Percentiles rank a stretch among this genome's conserved stretches.
Conservation (phyloP, 2,113 vertebrate genomes). For the Castor canadensis region DNA sequence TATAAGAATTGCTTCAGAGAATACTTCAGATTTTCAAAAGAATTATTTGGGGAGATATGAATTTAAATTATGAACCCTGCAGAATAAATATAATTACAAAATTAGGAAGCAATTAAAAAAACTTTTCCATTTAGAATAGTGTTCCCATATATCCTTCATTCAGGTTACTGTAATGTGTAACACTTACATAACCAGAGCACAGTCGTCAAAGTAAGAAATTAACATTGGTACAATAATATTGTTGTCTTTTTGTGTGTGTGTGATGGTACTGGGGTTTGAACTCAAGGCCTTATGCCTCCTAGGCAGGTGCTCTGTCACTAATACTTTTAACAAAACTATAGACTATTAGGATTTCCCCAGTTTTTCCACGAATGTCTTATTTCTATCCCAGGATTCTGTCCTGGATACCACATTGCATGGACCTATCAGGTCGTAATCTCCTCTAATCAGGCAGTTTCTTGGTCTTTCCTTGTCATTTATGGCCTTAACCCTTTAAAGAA, state of each 20-base stretch:
- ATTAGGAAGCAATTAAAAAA: not conserved
- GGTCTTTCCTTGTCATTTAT: not conserved
- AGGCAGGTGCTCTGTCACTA: too few species aligned
- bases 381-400: not conserved
- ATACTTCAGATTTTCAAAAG: slow-evolving; percentile 28
- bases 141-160: not conserved
- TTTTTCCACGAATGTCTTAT: not conserved
- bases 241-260: too few species aligned
- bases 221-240: not conserved
- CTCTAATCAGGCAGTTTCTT: not conserved
- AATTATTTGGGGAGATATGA: not conserved
- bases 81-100: slow-evolving; percentile 40
- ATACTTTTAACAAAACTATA: not conserved
- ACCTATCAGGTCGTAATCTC: not conserved
- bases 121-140: not conserved
- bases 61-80: slow-evolving; percentile 6
- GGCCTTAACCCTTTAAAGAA: not conserved
- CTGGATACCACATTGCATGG: not conserved
- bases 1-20: slow-evolving; percentile 16
- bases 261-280: too few species aligned
- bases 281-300: too few species aligned
- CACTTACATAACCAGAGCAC: not conserved
- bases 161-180: not conserved
- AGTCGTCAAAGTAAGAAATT: not conserved
- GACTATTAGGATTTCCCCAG: not conserved